A percentile compares a stretch with the other conserved stretches of the same genome.
These are phyloP conservation scores for Megalops cyprinoides DNA, from an alignment of 2,797 vertebrate genomes.

Conservation along the genomic window DNA sequence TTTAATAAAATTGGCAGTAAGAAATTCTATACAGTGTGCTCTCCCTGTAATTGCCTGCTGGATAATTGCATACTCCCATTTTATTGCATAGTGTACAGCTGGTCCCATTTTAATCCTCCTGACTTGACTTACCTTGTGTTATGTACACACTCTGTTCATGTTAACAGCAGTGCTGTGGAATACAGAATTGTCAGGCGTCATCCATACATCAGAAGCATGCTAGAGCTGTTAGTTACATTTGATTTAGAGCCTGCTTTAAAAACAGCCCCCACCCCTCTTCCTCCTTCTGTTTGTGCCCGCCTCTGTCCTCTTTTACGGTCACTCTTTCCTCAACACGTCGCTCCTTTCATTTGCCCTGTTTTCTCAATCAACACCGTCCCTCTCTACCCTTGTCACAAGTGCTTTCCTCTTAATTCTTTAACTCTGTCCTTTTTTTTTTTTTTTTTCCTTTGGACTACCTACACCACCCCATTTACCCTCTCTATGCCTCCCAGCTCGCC, in stretches of 20 bases:
- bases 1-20: background rate
- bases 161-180: background rate
- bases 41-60: background rate
- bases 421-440: background rate
- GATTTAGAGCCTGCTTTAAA: conserved; percentile 7
- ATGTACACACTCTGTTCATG: background rate
- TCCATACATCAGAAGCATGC: background rate
- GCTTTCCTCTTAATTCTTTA: background rate
- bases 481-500: background rate
- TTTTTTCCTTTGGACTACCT: background rate
- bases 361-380: background rate
- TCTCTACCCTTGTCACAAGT: background rate
- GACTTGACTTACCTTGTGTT: background rate
- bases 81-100: background rate
- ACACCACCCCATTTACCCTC: background rate
- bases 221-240: background rate
- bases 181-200: background rate
- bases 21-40: background rate
- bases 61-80: background rate
- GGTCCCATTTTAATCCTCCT: background rate
- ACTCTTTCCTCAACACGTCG: background rate
- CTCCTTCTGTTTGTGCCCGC: conserved; percentile 28
- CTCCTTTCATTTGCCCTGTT: background rate
- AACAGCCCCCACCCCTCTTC: conserved; percentile 38
- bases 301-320: conserved; percentile 12